Base-by-base conservation (phyloP, 2,113 vertebrate genomes). In the Pelecanoides urinatrix region DNA sequence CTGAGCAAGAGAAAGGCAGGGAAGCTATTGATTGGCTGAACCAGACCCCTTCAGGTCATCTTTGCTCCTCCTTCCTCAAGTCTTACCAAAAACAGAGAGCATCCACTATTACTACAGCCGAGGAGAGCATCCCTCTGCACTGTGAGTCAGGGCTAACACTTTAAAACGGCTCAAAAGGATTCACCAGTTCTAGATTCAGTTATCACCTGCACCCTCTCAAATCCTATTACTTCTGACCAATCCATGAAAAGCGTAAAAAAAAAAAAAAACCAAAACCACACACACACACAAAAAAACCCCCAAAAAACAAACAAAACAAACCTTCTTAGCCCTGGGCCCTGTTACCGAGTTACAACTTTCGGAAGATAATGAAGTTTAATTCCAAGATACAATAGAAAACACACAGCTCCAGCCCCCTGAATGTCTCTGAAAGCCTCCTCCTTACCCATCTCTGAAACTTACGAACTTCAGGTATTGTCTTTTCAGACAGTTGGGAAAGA, bases 1-100 rank as follows among this genome's bases (percentile, higher is more conserved):
- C 30, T 44, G 88, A 95, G 79, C 61, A 66, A 73, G 50, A 50
- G 71, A 88, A 94, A 97, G 7, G 86, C 84, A 27, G 12, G 9
- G 19, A 80, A 96, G 44, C 92, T 82, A 92, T 19, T 22, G 94
- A 97, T 86, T 88, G 25, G 91, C 74, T 90, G 95, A 98, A 97
- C 58, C 47, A 52, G 62, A 61, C 11, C 90, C 91, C 90, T 86
- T 53, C 63, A 50, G 94, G 85, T 94, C 89, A 95, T 65, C 88
- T 81, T 66, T 15, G 65, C 85, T 94, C 59, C 67, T 59, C 96
- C 61, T 61, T 84, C 75, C 36, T 44, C 47, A 30, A 40, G 32
- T 90, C 89, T 67, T 68, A 65, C 61, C 92, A 71, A 82, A 78
- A 79, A 17, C 23, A 38, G 42, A 72, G 25, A 86, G 61, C 52